Evolutionary conservation across 2,113 vertebrate species (phyloP), one percentile per base, ranked within the genome.

Genomic region (Eulacestoma nigropectus): DNA sequence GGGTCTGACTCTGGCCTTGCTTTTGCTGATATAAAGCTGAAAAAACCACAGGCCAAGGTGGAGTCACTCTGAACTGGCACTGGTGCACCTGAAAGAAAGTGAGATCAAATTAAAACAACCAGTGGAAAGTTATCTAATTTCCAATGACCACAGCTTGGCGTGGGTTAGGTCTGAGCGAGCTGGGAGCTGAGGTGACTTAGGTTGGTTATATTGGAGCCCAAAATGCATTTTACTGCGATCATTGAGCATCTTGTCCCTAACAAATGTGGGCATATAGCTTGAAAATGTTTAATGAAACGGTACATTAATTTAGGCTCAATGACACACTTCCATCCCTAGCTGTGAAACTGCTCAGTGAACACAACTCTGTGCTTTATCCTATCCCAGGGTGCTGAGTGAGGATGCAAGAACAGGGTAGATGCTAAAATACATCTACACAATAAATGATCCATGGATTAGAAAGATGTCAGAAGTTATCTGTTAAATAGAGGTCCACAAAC

Each of bases 361-460:
- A 93, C 42, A 86, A 6, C 56, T 47, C 26, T 39, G 14, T 15
- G 23, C 44, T 53, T 84, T 90, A 78, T 53, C 63, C 86, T 21
- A 60, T 72, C 93, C 75, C 88, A 78, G 90, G 52, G 27, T 46
- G 44, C 56, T 11, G 33, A 79, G 29, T 42, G 80, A 75, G 60
- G 60, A 44, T 55, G 62, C 33, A 73, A 56, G 70, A 93, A 37
- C 25, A 59, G 27, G 21, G 6, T 12, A 69, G 82, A 25, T 65
- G 50, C 52, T 88, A 84, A 94, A 96, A 84, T 33, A 78, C 18
- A 52, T 35, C 73, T 47, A 70, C 44, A 17, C 77, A 87, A 81
- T 64, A 93, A 92, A 91, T 62, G 76, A 82, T 67, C 96, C 74
- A 78, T 91, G 92, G 67, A 92, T 96, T 82, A 97, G 81, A 94